A percentile compares a stretch with the other conserved stretches of the same genome.
phyloP scores from a whole-genome alignment of 2,888 invertebrate genomes.

The Pristionchus mayeri region DNA sequence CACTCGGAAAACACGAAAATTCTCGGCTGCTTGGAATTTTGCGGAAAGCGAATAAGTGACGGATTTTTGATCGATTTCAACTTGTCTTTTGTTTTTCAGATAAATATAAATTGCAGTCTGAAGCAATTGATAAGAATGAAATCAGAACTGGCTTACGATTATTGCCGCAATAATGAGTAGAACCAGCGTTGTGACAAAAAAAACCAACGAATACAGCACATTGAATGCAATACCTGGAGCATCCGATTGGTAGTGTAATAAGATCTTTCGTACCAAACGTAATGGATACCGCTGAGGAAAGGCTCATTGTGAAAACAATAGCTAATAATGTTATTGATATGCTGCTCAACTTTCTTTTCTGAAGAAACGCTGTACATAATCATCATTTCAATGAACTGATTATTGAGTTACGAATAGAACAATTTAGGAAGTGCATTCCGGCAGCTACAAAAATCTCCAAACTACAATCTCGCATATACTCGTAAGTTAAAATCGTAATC shows the following conservation, averaged over 20 bases:
- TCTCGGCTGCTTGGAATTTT: not conserved
- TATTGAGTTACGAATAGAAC: too few species aligned
- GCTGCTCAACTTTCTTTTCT: too few species aligned
- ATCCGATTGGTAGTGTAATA: not conserved
- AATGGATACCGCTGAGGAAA: not conserved
- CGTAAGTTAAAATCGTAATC: too few species aligned
- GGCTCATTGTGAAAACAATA: not conserved
- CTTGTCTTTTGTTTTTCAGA: not conserved
- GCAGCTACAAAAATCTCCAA: too few species aligned
- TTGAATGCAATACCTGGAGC: not conserved
- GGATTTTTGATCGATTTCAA: not conserved
- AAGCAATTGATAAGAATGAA: not conserved
- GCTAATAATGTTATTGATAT: not conserved
- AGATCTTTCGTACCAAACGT: not conserved
- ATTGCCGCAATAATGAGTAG: not conserved
- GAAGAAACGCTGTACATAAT: too few species aligned
- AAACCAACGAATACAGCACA: not conserved
- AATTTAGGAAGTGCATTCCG: too few species aligned
- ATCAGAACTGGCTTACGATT: too few species aligned
- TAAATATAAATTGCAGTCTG: not conserved
- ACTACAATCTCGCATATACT: too few species aligned
- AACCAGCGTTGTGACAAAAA: not conserved
- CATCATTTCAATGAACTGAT: too few species aligned
- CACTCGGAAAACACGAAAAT: not conserved
- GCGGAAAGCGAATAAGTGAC: not conserved